Evolutionary conservation across 2,888 invertebrate species (phyloP), one percentile per base, ranked within the genome.

Genomic region (Dilophus febrilis): DNA sequence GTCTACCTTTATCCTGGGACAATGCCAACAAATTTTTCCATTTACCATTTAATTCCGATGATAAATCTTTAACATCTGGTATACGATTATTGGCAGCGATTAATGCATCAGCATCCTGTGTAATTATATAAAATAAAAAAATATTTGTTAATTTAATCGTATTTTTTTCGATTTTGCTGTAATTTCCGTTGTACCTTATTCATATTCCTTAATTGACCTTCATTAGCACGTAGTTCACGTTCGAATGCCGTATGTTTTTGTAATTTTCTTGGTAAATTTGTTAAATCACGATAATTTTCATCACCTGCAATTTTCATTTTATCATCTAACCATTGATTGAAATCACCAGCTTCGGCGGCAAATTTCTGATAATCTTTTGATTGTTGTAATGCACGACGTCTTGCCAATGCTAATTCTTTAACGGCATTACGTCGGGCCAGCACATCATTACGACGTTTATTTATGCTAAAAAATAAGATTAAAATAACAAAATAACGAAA

Each of bases 161-260:
- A n/a, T n/a, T n/a, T n/a, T n/a, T n/a, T n/a, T n/a, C n/a, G n/a
- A n/a, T n/a, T n/a, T n/a, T n/a, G n/a, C n/a, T n/a, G n/a, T n/a
- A n/a, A n/a, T n/a, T n/a, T n/a, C n/a, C n/a, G n/a, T n/a, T 63
- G 57, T 41, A 74, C 73, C 53, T 86, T 86, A 49, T 85, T 87
- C 1, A 92, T 82, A 17, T 80, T 78, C 37, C 90, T 67, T 10
- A 94, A 66, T 52, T 92, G 85, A 12, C 88, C 90, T 59, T 95
- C 91, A 53, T 95, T 97, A 2, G 95, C 90, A 36, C 86, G 74
- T 16, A 98, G 64, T 56, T 98, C 97, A 1, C 94, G 70, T 53
- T 95, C 94, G 55, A 97, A 95, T 0, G 95, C 94, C 59, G 92
- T 88, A 56, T 98, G 97, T 54, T 92, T 92, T 61, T 94, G 91